Evolutionary conservation across 2,888 invertebrate genomes (phyloP).

Genomic region (Leucophenga maculata): DNA sequence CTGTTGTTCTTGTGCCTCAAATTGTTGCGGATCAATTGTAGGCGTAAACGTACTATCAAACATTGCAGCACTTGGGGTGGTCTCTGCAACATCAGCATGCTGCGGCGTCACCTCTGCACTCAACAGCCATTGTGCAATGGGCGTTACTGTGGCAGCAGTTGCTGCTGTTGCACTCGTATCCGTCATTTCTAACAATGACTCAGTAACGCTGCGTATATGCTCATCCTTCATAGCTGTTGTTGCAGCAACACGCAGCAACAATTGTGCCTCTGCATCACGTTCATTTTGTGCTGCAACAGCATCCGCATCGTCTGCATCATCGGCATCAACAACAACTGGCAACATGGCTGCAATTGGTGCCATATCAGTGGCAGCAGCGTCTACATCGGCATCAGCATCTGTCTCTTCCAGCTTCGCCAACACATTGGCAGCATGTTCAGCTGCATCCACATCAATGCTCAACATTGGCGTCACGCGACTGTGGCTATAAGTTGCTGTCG

Average conservation of each 20-base stretch:
- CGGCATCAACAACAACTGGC: slow-evolving; percentile 19
- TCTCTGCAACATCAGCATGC: slow-evolving; percentile 28
- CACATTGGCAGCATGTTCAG: background rate
- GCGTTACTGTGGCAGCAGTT: background rate
- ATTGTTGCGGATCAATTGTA: slow-evolving; percentile 9
- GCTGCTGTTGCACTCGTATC: background rate
- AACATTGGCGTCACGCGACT: slow-evolving; percentile 57
- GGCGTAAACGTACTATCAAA: slow-evolving; percentile 17
- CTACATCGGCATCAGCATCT: background rate
- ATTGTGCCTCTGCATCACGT: background rate
- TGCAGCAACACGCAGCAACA: background rate
- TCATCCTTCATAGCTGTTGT: slow-evolving; percentile 29
- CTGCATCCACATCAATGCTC: slow-evolving; percentile 29
- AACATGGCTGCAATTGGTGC: slow-evolving; percentile 31
- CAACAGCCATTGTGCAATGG: background rate
- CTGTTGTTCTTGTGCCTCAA: slow-evolving; percentile 6
- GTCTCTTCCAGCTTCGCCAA: background rate
- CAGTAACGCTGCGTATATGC: slow-evolving; percentile 35
- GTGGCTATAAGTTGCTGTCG: slow-evolving; percentile 49
- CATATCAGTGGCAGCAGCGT: slow-evolving; percentile 39
- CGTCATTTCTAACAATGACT: slow-evolving; percentile 24
- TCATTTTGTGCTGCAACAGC: slow-evolving; percentile 19
- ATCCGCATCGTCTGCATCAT: background rate
- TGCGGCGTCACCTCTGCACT: too few relatives aligned
- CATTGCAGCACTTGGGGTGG: slow-evolving; percentile 39